Base-by-base conservation (phyloP, 2,113 vertebrate genomes). In the Canis aureus region DNA sequence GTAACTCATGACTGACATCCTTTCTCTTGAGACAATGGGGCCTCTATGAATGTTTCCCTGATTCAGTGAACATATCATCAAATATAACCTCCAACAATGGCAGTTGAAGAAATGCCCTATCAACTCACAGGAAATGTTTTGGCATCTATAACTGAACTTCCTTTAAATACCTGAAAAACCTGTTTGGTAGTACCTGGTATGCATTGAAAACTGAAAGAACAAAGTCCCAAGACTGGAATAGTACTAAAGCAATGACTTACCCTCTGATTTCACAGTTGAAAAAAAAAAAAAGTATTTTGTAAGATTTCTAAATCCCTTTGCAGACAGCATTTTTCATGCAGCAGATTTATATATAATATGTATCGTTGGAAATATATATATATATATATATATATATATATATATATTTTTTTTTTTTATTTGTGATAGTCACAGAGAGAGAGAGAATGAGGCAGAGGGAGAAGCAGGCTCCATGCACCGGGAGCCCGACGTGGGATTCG, bases 21-120 rank as follows among this genome's bases (percentile, higher is more conserved):
- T 67, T 93, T 97, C 66, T 69, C 78, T 59, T 57, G 16, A 94
- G 84, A 97, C 94, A 97, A 97, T 89, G 85, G 43, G 93, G 60
- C 93, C 90, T 96, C 96, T 98, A 89, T 97, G 94, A 64, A 8
- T 2, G 13, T 57, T 84, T 74, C 92, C 66, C 60, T 53, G 93
- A 97, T 51, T 73, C 60, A 6, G 51, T 15, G 59, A 93, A 43
- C 64, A 15, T 4, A 22, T 15, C 92, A 67, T 38, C 83, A 76
- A 92, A 66, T 15, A 29, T 8, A 82, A 79, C 59, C 23, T 19
- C 94, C 78, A 16, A 53, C n/a, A 66, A 32, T 0, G 22, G 81
- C 90, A 53, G 76, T 11, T 88, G 73, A 38, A 91, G 89, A 97
- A 76, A 64, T 49, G 59, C 64, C 91, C 60, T 53, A 27, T 84